A percentile compares a stretch with the other conserved stretches of the same genome.
These are phyloP conservation scores for Stictocephala bisonia DNA, from an alignment of 2,888 invertebrate species.

Conservation along the genomic window DNA sequence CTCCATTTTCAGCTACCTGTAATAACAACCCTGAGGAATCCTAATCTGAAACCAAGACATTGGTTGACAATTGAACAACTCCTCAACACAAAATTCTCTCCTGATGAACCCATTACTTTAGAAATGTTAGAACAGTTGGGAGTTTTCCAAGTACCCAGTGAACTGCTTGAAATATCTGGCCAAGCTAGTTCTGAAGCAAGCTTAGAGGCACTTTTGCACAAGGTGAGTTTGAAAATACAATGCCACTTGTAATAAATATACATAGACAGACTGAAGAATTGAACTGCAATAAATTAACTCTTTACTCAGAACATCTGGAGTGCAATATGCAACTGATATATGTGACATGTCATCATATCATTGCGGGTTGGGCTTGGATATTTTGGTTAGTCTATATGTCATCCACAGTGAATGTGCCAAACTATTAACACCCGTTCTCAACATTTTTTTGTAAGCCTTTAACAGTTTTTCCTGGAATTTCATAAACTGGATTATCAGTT, in stretches of 20 bases:
- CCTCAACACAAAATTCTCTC: conserved; percentile 76
- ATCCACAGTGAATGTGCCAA: no score
- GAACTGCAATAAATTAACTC: no score
- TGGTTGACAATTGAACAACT: conserved; percentile 85
- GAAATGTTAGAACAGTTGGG: conserved; percentile 76
- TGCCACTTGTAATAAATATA: no score
- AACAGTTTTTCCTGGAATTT: no score
- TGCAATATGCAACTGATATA: conserved; percentile 26
- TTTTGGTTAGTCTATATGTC: no score
- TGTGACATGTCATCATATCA: neutral
- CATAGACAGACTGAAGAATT: no score
- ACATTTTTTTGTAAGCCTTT: no score
- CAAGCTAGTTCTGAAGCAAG: conserved; percentile 91
- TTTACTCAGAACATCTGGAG: no score
- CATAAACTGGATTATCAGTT: no score
- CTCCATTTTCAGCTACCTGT: conserved; percentile 73
- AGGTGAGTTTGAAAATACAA: conserved; percentile 70
- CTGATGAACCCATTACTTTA: conserved; percentile 75
- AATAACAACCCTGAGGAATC: conserved; percentile 83
- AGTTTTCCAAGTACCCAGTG: conserved; percentile 79
- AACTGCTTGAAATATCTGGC: conserved; percentile 85
- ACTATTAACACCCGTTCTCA: no score
- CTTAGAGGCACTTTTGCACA: conserved; percentile 82
- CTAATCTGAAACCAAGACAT: conserved; percentile 81
- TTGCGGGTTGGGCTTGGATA: no score